Evolutionary conservation across 2,797 vertebrate genomes (phyloP).

Genomic region (Cyclopterus lumpus): DNA sequence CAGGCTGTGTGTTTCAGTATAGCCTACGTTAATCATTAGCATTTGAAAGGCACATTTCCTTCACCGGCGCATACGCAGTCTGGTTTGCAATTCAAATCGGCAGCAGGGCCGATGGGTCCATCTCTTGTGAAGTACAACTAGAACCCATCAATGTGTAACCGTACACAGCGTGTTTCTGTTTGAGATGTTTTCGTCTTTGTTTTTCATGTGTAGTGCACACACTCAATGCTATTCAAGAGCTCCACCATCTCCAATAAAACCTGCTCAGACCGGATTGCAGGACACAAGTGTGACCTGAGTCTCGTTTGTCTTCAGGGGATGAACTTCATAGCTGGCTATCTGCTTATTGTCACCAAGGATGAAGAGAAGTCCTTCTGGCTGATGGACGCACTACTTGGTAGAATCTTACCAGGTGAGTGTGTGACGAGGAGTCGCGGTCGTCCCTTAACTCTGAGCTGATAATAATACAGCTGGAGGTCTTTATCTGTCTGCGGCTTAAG

Average conservation of each 20-base stretch:
- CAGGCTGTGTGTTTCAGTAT: slow-evolving; percentile 2
- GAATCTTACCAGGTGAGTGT: slow-evolving; percentile 75
- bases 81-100: slow-evolving; percentile 59
- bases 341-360: slow-evolving; percentile 93
- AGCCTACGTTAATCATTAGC: not conserved
- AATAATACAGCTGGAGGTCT: slow-evolving; percentile 57
- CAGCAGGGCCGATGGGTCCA: not conserved
- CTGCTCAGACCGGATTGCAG: slow-evolving; percentile 6
- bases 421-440: slow-evolving; percentile 33
- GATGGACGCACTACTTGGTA: slow-evolving; percentile 88
- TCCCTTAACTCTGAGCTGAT: slow-evolving; percentile 37
- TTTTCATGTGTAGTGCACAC: not conserved
- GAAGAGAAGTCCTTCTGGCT: slow-evolving; percentile 98
- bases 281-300: slow-evolving; percentile 9
- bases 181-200: not conserved
- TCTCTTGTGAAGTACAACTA: slow-evolving; percentile 4
- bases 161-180: not conserved
- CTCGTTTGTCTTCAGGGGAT: slow-evolving; percentile 88
- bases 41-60: slow-evolving; percentile 59
- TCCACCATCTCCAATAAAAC: slow-evolving; percentile 2
- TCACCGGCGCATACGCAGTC: slow-evolving; percentile 5
- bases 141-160: not conserved
- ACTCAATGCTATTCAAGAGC: slow-evolving; percentile 4
- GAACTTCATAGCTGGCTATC: slow-evolving; percentile 96
- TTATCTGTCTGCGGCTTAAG: slow-evolving; percentile 51